Percentiles rank a stretch among this genome's conserved stretches.
Evolutionary conservation across 1,140 invertebrate genomes (phyloP).

Genomic region (Ganaspis sp.): DNA sequence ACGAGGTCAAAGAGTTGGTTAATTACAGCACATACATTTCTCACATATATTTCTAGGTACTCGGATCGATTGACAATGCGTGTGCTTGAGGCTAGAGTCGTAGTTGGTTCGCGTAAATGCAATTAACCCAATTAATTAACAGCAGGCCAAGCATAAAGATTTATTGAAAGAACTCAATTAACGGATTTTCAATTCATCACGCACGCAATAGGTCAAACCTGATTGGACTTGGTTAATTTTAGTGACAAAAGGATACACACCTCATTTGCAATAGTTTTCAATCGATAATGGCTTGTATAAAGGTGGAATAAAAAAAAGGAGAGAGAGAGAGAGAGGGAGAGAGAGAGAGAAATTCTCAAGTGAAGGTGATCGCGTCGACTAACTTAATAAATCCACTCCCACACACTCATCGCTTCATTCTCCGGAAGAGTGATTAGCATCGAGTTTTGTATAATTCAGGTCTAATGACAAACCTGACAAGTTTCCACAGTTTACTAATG

Average conservation of each 20-base stretch:
- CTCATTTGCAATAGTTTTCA: background rate
- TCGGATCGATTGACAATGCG: slow-evolving; percentile 11
- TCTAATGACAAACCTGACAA: slow-evolving; percentile 8
- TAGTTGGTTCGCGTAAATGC: slow-evolving; percentile 13
- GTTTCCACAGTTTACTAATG: background rate
- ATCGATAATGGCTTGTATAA: background rate
- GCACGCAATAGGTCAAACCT: background rate
- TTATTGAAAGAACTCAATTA: slow-evolving; percentile 2
- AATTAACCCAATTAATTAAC: slow-evolving; percentile 40
- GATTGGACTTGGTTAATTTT: background rate
- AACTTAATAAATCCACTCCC: slow-evolving; percentile 16
- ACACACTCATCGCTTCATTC: background rate
- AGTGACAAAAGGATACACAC: background rate
- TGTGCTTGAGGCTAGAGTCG: background rate
- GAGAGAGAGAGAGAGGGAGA: too few relatives aligned
- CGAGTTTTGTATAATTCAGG: slow-evolving; percentile 2
- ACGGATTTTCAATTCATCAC: background rate
- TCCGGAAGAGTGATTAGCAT: background rate
- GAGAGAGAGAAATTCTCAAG: background rate
- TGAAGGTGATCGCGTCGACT: slow-evolving; percentile 1
- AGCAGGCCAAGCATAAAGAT: background rate
- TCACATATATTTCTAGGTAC: slow-evolving; percentile 20
- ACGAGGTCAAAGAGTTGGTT: slow-evolving; percentile 27
- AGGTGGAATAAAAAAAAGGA: background rate
- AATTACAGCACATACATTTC: slow-evolving; percentile 14